A percentile compares a stretch with the other conserved stretches of the same genome.
Evolutionary conservation across 2,113 vertebrate genomes (phyloP).

Genomic region (Stigmatopora argus): DNA sequence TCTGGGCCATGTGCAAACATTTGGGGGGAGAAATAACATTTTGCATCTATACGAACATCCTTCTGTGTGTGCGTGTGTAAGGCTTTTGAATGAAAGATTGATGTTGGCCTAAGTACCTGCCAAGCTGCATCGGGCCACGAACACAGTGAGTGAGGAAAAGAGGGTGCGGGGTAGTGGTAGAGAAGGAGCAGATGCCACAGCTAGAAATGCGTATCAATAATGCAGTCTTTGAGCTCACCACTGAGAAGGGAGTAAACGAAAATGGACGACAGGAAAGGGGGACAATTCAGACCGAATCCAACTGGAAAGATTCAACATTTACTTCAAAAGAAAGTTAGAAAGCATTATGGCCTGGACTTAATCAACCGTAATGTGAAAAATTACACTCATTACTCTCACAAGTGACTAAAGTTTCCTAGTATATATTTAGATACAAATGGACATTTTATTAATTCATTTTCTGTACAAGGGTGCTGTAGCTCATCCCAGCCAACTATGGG

Average conservation of each 20-base stretch:
- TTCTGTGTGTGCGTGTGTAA: conserved; percentile 19
- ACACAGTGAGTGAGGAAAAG: conserved; percentile 28
- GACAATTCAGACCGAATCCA: conserved; percentile 16
- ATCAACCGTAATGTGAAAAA: not conserved
- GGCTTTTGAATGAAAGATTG: conserved; percentile 60
- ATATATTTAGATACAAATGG: too few relatives aligned
- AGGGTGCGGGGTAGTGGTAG: conserved; percentile 16
- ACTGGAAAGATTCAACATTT: conserved; percentile 2
- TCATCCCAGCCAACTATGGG: too few relatives aligned
- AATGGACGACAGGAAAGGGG: conserved; percentile 11
- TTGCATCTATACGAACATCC: conserved; percentile 30
- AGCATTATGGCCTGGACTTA: not conserved
- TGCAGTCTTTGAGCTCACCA: conserved; percentile 57
- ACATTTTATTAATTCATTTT: too few relatives aligned
- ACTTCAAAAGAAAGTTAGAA: not conserved
- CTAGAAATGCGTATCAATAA: conserved; percentile 74
- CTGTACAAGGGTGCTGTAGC: too few relatives aligned
- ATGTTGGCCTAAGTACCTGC: conserved; percentile 64
- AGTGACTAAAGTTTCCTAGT: not conserved
- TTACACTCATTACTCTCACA: not conserved
- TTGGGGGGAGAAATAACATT: conserved; percentile 34
- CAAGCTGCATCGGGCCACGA: conserved; percentile 53
- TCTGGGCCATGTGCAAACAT: conserved; percentile 42
- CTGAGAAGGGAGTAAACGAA: conserved; percentile 30
- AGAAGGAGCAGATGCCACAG: conserved; percentile 65